A percentile compares a stretch with the other conserved stretches of the same genome.
phyloP scores from a whole-genome alignment of 2,797 vertebrate species.

The Acanthornis magna region DNA sequence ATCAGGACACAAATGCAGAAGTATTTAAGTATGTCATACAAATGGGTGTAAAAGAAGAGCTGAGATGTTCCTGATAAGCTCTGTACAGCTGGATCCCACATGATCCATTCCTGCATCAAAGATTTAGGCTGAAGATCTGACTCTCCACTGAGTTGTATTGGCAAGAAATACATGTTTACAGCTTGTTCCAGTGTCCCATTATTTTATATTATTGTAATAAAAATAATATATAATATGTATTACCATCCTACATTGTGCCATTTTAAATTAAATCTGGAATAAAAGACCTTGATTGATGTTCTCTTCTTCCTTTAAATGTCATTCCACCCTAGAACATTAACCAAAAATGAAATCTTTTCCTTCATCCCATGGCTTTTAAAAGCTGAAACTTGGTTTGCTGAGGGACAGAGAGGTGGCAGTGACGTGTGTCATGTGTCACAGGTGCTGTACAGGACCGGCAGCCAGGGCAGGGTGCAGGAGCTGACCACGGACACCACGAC shows the following conservation, averaged over 20 bases:
- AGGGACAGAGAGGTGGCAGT: not conserved
- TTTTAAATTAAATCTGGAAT: not conserved
- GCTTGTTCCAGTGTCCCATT: not conserved
- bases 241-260: not conserved
- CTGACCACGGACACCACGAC: slow-evolving; percentile 83
- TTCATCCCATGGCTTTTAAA: accelerated
- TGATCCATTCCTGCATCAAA: not conserved
- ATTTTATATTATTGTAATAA: not conserved
- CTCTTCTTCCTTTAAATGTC: not conserved
- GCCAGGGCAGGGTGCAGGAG: slow-evolving; percentile 74
- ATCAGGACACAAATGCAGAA: not conserved
- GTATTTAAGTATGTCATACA: not conserved
- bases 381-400: accelerated
- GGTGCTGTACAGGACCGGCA: slow-evolving; percentile 87
- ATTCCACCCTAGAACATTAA: not conserved
- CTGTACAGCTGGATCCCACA: not conserved
- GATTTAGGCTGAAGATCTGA: not conserved
- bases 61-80: not conserved
- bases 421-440: slow-evolving; percentile 32
- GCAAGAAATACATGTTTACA: not conserved
- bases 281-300: not conserved
- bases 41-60: not conserved
- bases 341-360: not conserved
- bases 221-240: not conserved
- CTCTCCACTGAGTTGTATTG: not conserved